Conservation (phyloP, 30 jellyfish, hydroid and myxozoan species). For the Turritopsis dohrnii region DNA sequence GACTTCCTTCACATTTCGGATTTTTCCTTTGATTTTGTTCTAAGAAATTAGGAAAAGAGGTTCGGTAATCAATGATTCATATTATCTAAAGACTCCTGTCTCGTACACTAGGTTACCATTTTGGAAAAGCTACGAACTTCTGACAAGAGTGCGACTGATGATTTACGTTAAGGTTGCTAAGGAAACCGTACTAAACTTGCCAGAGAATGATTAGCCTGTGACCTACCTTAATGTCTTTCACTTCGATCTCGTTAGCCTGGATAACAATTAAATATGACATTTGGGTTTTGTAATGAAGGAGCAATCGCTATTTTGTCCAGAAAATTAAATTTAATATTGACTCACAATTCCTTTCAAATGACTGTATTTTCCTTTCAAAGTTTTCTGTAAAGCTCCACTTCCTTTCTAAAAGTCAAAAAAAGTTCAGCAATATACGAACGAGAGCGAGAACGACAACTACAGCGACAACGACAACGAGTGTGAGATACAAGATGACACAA, state of each 20-base stretch:
- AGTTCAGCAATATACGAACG: not conserved
- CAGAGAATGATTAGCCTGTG: too few species aligned
- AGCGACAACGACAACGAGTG: too few species aligned
- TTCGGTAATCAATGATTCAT: too few species aligned
- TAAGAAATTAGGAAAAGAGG: not conserved
- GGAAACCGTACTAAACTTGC: too few species aligned
- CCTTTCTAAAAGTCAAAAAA: slow-evolving; percentile 50
- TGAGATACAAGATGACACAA: too few species aligned
- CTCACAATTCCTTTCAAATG: slow-evolving; percentile 62
- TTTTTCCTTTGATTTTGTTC: slow-evolving; percentile 16
- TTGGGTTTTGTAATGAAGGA: not conserved
- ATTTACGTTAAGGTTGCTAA: not conserved
- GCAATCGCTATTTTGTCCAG: not conserved
- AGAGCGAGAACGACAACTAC: too few species aligned
- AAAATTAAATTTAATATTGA: not conserved
- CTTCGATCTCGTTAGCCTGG: slow-evolving; percentile 37
- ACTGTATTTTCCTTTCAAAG: slow-evolving; percentile 59
- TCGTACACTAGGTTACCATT: too few species aligned
- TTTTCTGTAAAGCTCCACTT: slow-evolving; percentile 78
- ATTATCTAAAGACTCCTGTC: too few species aligned
- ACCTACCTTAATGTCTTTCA: slow-evolving; percentile 31
- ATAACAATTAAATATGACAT: not conserved
- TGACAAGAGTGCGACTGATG: too few species aligned
- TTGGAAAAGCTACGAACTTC: too few species aligned
- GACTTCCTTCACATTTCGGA: slow-evolving; percentile 12